These are phyloP conservation scores for Drosophila mayri DNA, from an alignment of 1,140 invertebrate species.

Conservation along the genomic window DNA sequence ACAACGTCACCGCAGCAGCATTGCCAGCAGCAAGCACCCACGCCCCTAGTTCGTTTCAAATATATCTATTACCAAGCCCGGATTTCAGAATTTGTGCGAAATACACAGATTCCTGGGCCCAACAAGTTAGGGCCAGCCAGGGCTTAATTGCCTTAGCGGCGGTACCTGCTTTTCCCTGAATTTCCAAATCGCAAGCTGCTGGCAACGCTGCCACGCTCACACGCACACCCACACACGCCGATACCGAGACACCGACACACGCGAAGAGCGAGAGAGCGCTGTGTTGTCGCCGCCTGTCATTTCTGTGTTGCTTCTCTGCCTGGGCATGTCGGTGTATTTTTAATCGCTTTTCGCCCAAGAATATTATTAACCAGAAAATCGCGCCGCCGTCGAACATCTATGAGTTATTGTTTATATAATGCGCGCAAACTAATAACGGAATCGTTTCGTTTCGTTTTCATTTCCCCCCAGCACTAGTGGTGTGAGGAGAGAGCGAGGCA, in stretches of 20 bases:
- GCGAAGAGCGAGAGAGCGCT: constrained; percentile 37
- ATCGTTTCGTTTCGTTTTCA: constrained; percentile 23
- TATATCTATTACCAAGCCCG: not conserved
- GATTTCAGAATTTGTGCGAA: not conserved
- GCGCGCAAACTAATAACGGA: constrained; percentile 41
- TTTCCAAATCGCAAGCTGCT: constrained; percentile 33
- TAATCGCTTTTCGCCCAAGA: constrained; percentile 58
- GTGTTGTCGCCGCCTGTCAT: constrained; percentile 65
- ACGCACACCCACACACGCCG: constrained; percentile 15
- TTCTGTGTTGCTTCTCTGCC: constrained; percentile 69
- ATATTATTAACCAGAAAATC: constrained; percentile 51
- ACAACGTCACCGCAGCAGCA: constrained; percentile 66
- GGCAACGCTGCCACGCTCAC: constrained; percentile 44
- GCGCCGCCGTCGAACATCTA: constrained; percentile 55
- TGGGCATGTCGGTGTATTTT: constrained; percentile 76
- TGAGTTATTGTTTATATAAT: constrained; percentile 79
- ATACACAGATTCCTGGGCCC: no score
- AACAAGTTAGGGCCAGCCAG: constrained; percentile 3
- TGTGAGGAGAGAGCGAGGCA: constrained; percentile 22
- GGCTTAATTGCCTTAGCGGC: constrained; percentile 29
- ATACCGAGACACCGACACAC: constrained; percentile 19
- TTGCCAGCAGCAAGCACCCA: constrained; percentile 70
- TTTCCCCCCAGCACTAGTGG: constrained; percentile 26
- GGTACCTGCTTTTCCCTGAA: constrained; percentile 40
- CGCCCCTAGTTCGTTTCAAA: constrained; percentile 38